Base-by-base conservation (phyloP, 2,888 invertebrate genomes). In the Homarus gammarus region DNA sequence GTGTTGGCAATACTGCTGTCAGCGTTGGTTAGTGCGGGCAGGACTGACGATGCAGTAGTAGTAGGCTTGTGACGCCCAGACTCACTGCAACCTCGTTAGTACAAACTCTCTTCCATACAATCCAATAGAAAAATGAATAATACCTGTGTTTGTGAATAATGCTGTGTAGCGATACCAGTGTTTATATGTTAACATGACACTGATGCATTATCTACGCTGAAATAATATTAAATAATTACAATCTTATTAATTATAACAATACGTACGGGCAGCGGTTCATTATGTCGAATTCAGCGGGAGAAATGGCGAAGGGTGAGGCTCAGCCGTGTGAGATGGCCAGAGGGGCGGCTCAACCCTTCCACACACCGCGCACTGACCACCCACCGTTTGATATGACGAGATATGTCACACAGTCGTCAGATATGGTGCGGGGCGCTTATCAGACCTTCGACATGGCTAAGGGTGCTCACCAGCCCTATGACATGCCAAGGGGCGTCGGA, bases 51-150 rank as follows among this genome's bases (percentile, higher is more conserved):
- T 70, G 70, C 70, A 73, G n/a, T n/a, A 33, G 44, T 33, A 70
- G 56, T 72, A 72, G 72, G 83, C 83, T 72, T 56, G 83, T 51
- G 83, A 49, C 49, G 72, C 2, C n/a, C 75, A n/a, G 70, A 68
- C 68, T 70, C 68, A 70, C 31, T 68, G 70, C 64, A 83, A 83
- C 83, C 83, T 83, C 83, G 83, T 83, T 83, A 72, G 83, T 83
- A 72, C 83, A 70, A 83, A 83, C 83, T 83, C 22, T 36, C 22
- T 36, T 49, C 72, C 51, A 36, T 44, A n/a, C 61, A 12, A 12
- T n/a, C 33, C 27, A 27, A 49, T 72, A 18, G 18, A 5, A 12
- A 56, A 56, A 70, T 51, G 33, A 72, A 70, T 44, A 68, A 27
- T 6, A n/a, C 18, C 8, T 56, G 27, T 72, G 51, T 36, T n/a